phyloP scores from a whole-genome alignment of 2,888 invertebrate species.

The Bedellia somnulentella region DNA sequence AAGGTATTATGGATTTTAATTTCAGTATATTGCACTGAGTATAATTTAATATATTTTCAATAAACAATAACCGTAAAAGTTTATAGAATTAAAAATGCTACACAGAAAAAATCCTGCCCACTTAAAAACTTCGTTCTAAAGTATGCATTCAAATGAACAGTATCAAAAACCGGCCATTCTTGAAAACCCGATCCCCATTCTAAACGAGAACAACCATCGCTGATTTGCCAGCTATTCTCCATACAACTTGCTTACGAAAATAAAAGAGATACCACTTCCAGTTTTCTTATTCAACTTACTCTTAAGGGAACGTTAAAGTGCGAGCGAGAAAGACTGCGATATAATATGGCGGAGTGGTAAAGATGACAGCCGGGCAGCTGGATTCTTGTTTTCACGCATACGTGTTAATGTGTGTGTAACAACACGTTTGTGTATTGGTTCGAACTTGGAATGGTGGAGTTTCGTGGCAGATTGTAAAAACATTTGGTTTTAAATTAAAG shows the following conservation, averaged over 20 bases:
- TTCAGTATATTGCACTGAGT: too few relatives aligned
- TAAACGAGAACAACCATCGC: slow-evolving; percentile 21
- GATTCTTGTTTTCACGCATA: slow-evolving; percentile 36
- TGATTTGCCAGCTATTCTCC: slow-evolving; percentile 28
- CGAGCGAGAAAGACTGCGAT: slow-evolving; percentile 30
- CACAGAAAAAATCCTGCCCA: too few relatives aligned
- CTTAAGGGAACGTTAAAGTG: slow-evolving; percentile 10
- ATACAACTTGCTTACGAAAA: slow-evolving; percentile 13
- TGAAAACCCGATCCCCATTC: slow-evolving; percentile 42
- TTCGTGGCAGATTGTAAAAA: slow-evolving; percentile 22
- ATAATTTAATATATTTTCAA: too few relatives aligned
- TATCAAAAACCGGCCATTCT: slow-evolving; percentile 20
- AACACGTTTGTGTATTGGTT: slow-evolving; percentile 23
- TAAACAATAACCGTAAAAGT: too few relatives aligned
- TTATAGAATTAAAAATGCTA: too few relatives aligned
- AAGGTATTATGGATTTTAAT: too few relatives aligned
- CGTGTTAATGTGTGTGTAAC: slow-evolving; percentile 21
- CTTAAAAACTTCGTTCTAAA: too few relatives aligned
- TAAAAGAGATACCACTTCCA: slow-evolving; percentile 22
- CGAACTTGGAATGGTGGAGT: slow-evolving; percentile 29
- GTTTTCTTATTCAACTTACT: slow-evolving; percentile 6
- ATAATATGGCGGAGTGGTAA: slow-evolving; percentile 44
- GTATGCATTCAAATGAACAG: too few relatives aligned
- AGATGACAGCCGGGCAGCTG: slow-evolving; percentile 19
- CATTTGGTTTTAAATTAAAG: too few relatives aligned